Evolutionary conservation across 2,113 vertebrate species (phyloP).

Genomic region (Megaceryle torquata): DNA sequence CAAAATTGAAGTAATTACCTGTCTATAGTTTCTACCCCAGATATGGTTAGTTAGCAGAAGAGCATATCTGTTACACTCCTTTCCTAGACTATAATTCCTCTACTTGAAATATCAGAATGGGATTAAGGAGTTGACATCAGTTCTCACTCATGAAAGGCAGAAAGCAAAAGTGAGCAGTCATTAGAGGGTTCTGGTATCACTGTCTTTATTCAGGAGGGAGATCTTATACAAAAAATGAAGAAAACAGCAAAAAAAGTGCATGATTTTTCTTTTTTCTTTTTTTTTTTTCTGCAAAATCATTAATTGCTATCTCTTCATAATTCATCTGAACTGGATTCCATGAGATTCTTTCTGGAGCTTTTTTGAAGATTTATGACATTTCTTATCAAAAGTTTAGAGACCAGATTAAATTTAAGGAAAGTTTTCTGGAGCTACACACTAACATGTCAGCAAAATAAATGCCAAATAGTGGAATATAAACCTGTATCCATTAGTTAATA

Average conservation of each 20-base stretch:
- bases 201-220: neutral
- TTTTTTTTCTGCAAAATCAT: neutral
- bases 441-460: constrained; percentile 16
- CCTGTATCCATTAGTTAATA: neutral
- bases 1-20: neutral
- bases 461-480: neutral
- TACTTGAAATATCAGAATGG: neutral
- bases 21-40: neutral
- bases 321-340: neutral
- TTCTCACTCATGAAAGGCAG: neutral
- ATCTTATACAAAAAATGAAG: accelerated
- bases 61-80: neutral
- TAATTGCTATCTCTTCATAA: neutral
- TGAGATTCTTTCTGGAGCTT: neutral
- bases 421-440: neutral
- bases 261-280: too few relatives aligned
- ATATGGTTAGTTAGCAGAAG: neutral
- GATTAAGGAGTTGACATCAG: neutral
- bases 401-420: neutral
- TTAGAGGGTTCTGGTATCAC: neutral
- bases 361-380: neutral
- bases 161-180: neutral
- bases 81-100: neutral
- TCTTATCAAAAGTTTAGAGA: neutral
- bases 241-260: neutral